Percentiles rank a stretch among this genome's conserved stretches.
Evolutionary conservation across 2,888 invertebrate genomes (phyloP).

Genomic region (Dermolepida albohirtum): DNA sequence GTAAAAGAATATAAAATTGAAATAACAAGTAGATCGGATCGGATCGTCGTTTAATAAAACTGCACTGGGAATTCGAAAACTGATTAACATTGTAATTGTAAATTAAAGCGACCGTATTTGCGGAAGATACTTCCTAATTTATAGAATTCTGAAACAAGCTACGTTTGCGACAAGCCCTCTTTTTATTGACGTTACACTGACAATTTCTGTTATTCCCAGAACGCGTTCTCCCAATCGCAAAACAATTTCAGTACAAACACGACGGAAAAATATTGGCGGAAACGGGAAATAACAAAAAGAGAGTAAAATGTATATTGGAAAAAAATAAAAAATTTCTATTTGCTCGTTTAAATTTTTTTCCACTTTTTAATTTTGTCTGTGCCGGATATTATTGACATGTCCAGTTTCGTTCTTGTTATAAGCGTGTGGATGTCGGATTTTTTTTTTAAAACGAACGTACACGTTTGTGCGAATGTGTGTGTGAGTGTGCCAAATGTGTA

Average conservation of each 20-base stretch:
- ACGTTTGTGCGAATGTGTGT: neutral
- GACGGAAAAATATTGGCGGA: conserved; percentile 20
- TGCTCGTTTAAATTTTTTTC: conserved; percentile 43
- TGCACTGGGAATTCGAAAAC: too few species aligned
- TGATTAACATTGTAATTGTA: too few species aligned
- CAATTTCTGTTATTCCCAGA: conserved; percentile 31
- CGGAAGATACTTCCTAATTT: neutral
- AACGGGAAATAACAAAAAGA: conserved; percentile 3
- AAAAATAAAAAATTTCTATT: conserved; percentile 38
- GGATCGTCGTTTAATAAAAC: too few species aligned
- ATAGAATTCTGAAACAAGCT: conserved; percentile 3
- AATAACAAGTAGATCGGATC: too few species aligned
- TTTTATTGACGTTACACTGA: conserved; percentile 14
- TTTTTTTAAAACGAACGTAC: conserved; percentile 22
- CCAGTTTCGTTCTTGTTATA: conserved; percentile 43
- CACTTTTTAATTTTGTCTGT: conserved; percentile 44
- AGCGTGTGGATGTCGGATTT: conserved; percentile 38
- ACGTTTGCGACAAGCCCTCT: conserved; percentile 2
- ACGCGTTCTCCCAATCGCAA: conserved; percentile 15
- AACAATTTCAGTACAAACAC: conserved; percentile 29
- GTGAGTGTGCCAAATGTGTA: too few species aligned
- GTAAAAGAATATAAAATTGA: too few species aligned
- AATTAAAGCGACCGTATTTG: too few species aligned
- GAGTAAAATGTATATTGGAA: conserved; percentile 1
- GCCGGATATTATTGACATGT: conserved; percentile 42